Evolutionary conservation across 2,113 vertebrate species (phyloP).

Genomic region (Turdus rufiventris): DNA sequence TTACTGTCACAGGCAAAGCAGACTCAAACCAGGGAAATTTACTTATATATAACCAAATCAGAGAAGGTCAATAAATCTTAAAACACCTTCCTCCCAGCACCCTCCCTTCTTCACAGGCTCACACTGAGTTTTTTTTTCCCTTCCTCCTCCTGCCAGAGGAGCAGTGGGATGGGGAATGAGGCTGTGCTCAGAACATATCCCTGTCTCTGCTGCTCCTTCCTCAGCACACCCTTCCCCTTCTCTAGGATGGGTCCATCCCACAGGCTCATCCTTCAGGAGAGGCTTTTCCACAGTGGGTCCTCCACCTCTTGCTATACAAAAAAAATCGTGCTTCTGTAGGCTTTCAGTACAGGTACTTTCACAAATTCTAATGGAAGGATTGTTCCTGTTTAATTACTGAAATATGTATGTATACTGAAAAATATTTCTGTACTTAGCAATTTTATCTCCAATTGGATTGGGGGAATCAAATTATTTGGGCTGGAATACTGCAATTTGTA

Average conservation of each 20-base stretch:
- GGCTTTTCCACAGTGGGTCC: neutral
- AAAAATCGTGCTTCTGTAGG: neutral
- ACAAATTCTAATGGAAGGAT: neutral
- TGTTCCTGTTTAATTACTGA: neutral
- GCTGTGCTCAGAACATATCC: too few relatives aligned
- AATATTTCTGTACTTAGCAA: neutral
- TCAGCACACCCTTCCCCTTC: neutral
- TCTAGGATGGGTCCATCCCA: neutral
- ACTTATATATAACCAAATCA: neutral
- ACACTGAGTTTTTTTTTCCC: neutral
- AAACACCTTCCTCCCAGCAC: rapidly evolving
- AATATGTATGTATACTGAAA: neutral
- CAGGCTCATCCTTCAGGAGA: neutral
- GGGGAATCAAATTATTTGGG: neutral
- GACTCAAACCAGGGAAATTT: neutral
- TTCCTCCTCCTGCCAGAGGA: neutral
- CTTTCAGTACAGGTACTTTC: neutral
- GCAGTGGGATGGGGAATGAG: too few relatives aligned
- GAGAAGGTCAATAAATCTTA: neutral
- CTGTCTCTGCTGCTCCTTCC: neutral
- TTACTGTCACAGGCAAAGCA: neutral
- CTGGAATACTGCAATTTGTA: neutral
- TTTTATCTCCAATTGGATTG: neutral
- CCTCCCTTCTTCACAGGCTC: too few relatives aligned
- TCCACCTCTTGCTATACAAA: neutral